A percentile compares a stretch with the other conserved stretches of the same genome.
phyloP scores from a whole-genome alignment of 2,888 invertebrate genomes.

The Coremacera marginata region DNA sequence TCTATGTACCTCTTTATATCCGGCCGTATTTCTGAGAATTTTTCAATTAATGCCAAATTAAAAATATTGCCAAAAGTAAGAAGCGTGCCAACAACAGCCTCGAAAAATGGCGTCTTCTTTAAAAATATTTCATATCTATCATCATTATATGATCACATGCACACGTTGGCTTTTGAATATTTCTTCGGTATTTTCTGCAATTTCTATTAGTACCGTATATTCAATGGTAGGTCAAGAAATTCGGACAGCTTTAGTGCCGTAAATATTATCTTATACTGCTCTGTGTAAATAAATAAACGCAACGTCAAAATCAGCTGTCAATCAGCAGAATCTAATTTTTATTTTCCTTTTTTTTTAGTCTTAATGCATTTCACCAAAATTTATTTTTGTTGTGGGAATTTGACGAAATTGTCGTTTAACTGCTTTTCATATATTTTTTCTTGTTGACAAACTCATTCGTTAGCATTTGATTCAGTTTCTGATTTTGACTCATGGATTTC shows the following conservation, averaged over 20 bases:
- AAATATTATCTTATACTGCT: background rate
- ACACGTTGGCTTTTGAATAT: background rate
- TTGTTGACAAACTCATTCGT: background rate
- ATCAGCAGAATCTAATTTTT: background rate
- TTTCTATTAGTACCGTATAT: background rate
- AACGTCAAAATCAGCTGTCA: conserved; percentile 10
- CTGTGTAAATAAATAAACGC: background rate
- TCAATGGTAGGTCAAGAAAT: background rate
- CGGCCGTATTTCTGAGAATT: conserved; percentile 31
- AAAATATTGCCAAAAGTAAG: background rate
- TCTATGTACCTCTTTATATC: background rate
- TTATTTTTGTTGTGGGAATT: background rate
- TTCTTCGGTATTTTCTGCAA: background rate
- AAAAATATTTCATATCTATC: background rate
- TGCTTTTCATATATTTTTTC: background rate
- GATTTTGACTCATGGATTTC: conserved; percentile 24
- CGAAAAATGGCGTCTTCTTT: conserved; percentile 3
- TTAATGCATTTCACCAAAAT: background rate
- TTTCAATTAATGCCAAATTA: conserved; percentile 30
- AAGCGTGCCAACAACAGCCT: conserved; percentile 9
- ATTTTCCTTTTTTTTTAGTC: background rate
- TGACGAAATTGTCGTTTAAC: background rate
- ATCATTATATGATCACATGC: background rate
- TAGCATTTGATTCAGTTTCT: conserved; percentile 3
- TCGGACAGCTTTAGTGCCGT: background rate